These are phyloP conservation scores for Imbricaverruca yamaguchii DNA, from an alignment of 2,888 invertebrate genomes.

Conservation along the genomic window DNA sequence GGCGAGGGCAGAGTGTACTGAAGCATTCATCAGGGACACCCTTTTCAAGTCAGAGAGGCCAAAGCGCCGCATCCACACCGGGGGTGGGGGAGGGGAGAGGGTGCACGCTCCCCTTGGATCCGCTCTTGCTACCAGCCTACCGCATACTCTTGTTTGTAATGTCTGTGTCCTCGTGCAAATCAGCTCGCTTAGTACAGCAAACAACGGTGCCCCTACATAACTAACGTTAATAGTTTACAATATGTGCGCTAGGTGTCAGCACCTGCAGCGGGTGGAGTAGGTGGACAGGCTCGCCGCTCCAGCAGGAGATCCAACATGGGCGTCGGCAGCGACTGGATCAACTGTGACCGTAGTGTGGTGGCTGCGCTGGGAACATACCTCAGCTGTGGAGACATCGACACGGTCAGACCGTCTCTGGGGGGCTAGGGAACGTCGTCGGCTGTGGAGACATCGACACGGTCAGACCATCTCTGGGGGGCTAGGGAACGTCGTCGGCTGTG, in stretches of 20 bases:
- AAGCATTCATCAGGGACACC: no score
- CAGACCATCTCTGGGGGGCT: neutral
- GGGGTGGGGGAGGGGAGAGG: no score
- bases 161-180: neutral
- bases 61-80: no score
- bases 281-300: conserved; percentile 30
- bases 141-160: neutral
- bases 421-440: neutral
- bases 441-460: neutral
- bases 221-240: neutral
- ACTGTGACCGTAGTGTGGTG: conserved; percentile 35
- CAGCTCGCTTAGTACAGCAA: neutral
- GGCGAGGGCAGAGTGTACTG: no score
- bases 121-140: no score
- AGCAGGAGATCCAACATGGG: conserved; percentile 35
- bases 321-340: conserved; percentile 35
- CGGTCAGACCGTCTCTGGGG: neutral
- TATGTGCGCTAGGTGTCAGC: neutral
- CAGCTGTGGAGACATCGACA: conserved; percentile 27
- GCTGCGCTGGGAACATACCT: conserved; percentile 36
- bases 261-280: neutral
- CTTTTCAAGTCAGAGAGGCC: no score
- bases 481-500: conserved; percentile 35
- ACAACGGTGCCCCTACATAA: neutral
- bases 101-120: no score